These are phyloP conservation scores for Caenorhabditis sp. DNA, from an alignment of 2,888 invertebrate genomes.

Conservation along the genomic window DNA sequence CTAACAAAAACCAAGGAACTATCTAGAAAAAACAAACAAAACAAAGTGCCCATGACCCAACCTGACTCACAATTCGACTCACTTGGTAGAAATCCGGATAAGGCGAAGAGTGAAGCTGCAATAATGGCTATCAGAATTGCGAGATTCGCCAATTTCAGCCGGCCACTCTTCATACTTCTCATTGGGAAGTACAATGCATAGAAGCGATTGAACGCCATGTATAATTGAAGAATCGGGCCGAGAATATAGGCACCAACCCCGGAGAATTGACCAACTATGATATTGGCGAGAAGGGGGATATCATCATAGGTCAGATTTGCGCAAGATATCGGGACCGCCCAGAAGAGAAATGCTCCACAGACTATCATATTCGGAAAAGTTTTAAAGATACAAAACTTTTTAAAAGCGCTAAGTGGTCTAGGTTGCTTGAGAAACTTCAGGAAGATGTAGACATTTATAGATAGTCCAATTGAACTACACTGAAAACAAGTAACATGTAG, in stretches of 20 bases:
- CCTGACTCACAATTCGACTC: neutral
- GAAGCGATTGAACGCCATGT: constrained; percentile 38
- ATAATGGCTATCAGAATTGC: constrained; percentile 25
- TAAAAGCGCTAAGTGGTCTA: constrained; percentile 29
- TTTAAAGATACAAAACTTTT: constrained; percentile 30
- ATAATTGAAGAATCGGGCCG: constrained; percentile 33
- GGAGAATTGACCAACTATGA: constrained; percentile 39
- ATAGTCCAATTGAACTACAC: constrained; percentile 22
- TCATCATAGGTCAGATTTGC: constrained; percentile 13
- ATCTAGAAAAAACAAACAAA: too few relatives aligned
- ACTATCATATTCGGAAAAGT: constrained; percentile 33
- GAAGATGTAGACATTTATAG: constrained; percentile 23
- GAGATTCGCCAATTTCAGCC: constrained; percentile 1
- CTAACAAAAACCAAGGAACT: too few relatives aligned
- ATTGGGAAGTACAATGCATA: constrained; percentile 33
- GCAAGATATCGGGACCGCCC: constrained; percentile 33
- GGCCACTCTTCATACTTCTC: constrained; percentile 13
- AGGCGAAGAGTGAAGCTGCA: constrained; percentile 14
- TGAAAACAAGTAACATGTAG: too few relatives aligned
- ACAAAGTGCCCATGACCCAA: neutral
- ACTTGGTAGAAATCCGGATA: constrained; percentile 8
- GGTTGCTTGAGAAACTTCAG: constrained; percentile 9
- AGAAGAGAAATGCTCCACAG: constrained; percentile 25
- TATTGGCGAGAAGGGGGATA: constrained; percentile 31
- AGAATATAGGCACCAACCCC: constrained; percentile 49